Evolutionary conservation across 2,888 invertebrate species (phyloP).

Genomic region (Acrobasis repandana): DNA sequence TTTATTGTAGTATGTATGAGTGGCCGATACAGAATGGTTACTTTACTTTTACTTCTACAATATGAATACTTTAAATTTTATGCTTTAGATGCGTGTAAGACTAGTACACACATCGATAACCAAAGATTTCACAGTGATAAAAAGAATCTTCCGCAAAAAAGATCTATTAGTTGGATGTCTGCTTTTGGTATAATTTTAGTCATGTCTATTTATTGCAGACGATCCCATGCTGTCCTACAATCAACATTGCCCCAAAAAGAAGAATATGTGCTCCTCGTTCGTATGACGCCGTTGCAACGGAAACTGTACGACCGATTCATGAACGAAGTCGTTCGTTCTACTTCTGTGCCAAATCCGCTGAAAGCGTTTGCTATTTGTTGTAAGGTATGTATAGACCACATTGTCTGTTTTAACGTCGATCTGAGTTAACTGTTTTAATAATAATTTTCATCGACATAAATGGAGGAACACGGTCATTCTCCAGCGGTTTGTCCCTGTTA

Average conservation of each 20-base stretch:
- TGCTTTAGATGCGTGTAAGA: too few relatives aligned
- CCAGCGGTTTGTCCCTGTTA: too few relatives aligned
- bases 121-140: too few relatives aligned
- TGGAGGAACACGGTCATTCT: too few relatives aligned
- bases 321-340: conserved; percentile 94
- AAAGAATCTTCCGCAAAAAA: too few relatives aligned
- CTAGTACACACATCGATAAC: too few relatives aligned
- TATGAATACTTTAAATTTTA: too few relatives aligned
- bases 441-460: too few relatives aligned
- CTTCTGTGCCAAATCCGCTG: conserved; percentile 95
- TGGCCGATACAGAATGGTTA: conserved; percentile 99
- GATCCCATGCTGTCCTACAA: conserved; percentile 96
- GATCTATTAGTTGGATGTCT: too few relatives aligned
- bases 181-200: too few relatives aligned
- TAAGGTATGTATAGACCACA: conserved; percentile 82
- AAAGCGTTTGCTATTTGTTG: conserved; percentile 99
- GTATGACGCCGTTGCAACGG: conserved; percentile 95
- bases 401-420: neutral
- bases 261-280: conserved; percentile 95
- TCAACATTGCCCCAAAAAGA: conserved; percentile 96
- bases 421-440: too few relatives aligned
- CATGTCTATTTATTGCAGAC: conserved; percentile 64
- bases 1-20: conserved; percentile 99
- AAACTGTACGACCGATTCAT: conserved; percentile 96
- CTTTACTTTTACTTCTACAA: conserved; percentile 79